Base-by-base conservation (phyloP, 1,140 invertebrate genomes). In the Diabrotica undecimpunctata region DNA sequence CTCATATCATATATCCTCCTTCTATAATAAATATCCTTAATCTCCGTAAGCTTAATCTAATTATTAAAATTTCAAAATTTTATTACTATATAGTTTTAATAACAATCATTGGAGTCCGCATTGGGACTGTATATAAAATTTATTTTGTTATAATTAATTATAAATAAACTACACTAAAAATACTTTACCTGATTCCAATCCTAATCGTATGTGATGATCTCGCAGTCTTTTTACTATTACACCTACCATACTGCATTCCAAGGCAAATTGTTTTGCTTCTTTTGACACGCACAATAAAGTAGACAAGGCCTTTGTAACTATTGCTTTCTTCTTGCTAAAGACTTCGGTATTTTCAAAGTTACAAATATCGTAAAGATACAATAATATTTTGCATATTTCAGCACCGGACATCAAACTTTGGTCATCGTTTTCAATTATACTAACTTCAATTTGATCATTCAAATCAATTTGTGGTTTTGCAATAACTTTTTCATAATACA, bases 151-250 rank as follows among this genome's bases (percentile, higher is more conserved):
- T 25, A 1, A 25, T 25, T 25, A 25, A 25, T 25, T 25, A 25
- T 25, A 25, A 25, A 25, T 25, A 25, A 25, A 25, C 25, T 25
- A 25, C 25, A 25, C 1, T 25, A 25, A 25, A 25, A 25, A 25
- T 25, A 25, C 25, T 1, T 25, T 46, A 46, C 41, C 41, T 6
- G 82, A 81, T 67, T 84, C 79, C 5, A 83, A 62, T 72, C 80
- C 83, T 3, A 85, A 66, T 65, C 79, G 79, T 5, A 83, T 73
- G 53, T 82, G 78, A 6, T 82, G 70, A 62, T 83, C 80, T 65
- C 80, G 79, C 6, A 84, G 62, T 57, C 80, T 74, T 65, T 80
- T 70, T 4, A 84, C 53, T 37, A 73, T 70, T 5, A 73, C 78
- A 41, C 75, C 71, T 7, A 80, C 61, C 38, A 84, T 72, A 61